Evolutionary conservation across 2,888 invertebrate genomes (phyloP), one percentile per base, ranked within the genome.

Genomic region (Phyto melanocephala): DNA sequence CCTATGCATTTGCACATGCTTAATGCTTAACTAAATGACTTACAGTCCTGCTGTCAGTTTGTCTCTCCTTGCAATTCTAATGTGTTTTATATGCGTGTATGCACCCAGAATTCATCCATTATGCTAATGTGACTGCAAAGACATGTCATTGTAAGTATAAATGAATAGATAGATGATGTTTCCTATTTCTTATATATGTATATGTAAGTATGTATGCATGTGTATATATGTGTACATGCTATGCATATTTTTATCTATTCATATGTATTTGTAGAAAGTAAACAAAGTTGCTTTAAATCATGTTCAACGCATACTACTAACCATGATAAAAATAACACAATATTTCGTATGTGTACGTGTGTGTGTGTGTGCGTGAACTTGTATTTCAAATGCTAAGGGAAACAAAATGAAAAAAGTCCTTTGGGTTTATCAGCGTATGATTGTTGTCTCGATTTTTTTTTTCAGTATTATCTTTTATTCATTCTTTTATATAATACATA

Each of bases 61-160:
- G 63, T 87, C 85, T 84, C 87, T 86, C 58, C 24, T 40, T 85
- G 86, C 85, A 87, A 40, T 56, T 60, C 22, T 56, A 80, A 83
- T 86, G 85, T 85, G 85, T 87, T 87, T 88, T 85, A 63, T 83
- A 87, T 87, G 87, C 88, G 87, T 88, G 35, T 80, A 28, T 79
- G 52, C 87, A 85, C 54, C 85, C 86, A 85, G 85, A 88, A 86
- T 87, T 87, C 89, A 89, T 88, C 87, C 86, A 88, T 88, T 89
- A 88, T 89, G 86, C 86, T 87, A 89, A 88, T 88, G 88, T 78
- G 80, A 78, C 60, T 80, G 68, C 56, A 63, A 83, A 65, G 37
- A 71, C 83, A 80, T 79, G 72, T 65, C 79, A 67, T 50, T 71
- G 58, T 79, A 60, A 50, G 72, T n/a, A n/a, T 11, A 79, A 72